Evolutionary conservation across 2,113 vertebrate genomes (phyloP).

Genomic region (Xenotilapia flavipinnis): DNA sequence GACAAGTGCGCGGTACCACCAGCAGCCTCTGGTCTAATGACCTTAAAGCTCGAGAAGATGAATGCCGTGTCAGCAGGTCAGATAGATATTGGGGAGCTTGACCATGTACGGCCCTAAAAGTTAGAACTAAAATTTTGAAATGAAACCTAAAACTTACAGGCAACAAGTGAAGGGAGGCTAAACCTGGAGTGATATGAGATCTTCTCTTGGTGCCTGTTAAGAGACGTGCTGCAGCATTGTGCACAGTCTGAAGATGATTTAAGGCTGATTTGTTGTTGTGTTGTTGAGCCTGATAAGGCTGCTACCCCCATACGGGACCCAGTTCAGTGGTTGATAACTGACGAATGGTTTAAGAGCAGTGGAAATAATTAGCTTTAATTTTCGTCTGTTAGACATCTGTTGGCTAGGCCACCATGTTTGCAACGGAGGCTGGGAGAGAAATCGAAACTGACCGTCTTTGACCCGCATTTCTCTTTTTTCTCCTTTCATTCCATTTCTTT

Average conservation of each 20-base stretch:
- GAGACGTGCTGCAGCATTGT: neutral
- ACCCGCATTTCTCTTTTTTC: accelerated
- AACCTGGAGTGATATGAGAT: neutral
- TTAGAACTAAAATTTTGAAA: too few species aligned
- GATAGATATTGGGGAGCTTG: too few species aligned
- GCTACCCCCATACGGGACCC: neutral
- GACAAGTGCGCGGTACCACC: neutral
- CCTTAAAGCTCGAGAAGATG: neutral
- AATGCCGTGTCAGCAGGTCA: neutral
- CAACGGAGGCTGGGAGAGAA: neutral
- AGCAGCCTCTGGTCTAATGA: neutral
- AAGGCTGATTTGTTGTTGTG: neutral
- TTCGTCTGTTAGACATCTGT: neutral
- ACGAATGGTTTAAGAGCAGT: neutral
- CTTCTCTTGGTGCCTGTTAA: neutral
- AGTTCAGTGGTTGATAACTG: neutral
- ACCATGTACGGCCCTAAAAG: too few species aligned
- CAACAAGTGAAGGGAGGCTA: too few species aligned
- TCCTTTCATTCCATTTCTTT: neutral
- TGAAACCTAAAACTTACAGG: too few species aligned
- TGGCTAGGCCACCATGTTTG: neutral
- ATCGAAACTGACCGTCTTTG: neutral
- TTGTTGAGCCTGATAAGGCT: neutral
- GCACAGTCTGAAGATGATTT: neutral
- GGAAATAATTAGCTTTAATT: neutral